These are phyloP conservation scores for Campodea augens DNA, from an alignment of 1,140 invertebrate genomes.

Conservation along the genomic window DNA sequence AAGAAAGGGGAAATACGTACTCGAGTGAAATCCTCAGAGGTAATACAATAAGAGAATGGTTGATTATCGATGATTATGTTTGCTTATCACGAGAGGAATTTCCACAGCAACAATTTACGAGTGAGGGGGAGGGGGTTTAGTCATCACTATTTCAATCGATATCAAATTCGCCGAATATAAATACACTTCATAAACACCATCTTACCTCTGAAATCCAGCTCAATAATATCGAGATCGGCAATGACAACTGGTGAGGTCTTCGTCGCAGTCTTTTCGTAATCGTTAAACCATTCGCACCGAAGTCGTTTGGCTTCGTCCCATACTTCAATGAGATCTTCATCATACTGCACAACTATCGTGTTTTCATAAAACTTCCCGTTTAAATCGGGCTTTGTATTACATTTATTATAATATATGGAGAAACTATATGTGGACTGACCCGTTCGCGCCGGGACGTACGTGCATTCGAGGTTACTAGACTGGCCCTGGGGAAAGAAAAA, in stretches of 20 bases:
- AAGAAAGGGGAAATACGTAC: too few species aligned
- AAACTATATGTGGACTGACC: conserved; percentile 75
- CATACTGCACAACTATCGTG: conserved; percentile 83
- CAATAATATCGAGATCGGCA: conserved; percentile 79
- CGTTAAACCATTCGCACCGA: conserved; percentile 89
- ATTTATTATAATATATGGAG: conserved; percentile 74
- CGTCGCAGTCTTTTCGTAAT: conserved; percentile 87
- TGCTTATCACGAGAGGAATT: too few species aligned
- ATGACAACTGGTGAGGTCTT: conserved; percentile 80
- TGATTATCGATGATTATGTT: too few species aligned
- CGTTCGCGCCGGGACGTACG: conserved; percentile 73
- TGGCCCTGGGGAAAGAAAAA: conserved; percentile 33
- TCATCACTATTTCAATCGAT: too few species aligned
- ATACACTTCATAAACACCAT: too few species aligned
- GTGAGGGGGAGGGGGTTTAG: too few species aligned
- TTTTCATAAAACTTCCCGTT: conserved; percentile 92
- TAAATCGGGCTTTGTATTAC: conserved; percentile 80
- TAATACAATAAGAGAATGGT: too few species aligned
- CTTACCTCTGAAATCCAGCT: conserved; percentile 75
- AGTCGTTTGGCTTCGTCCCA: conserved; percentile 88
- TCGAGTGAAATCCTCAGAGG: too few species aligned
- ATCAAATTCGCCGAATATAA: too few species aligned
- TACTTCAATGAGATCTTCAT: conserved; percentile 77
- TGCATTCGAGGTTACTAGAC: conserved; percentile 62
- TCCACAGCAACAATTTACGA: too few species aligned